phyloP scores from a whole-genome alignment of 2,888 invertebrate genomes.

The Yponomeuta malinellus region DNA sequence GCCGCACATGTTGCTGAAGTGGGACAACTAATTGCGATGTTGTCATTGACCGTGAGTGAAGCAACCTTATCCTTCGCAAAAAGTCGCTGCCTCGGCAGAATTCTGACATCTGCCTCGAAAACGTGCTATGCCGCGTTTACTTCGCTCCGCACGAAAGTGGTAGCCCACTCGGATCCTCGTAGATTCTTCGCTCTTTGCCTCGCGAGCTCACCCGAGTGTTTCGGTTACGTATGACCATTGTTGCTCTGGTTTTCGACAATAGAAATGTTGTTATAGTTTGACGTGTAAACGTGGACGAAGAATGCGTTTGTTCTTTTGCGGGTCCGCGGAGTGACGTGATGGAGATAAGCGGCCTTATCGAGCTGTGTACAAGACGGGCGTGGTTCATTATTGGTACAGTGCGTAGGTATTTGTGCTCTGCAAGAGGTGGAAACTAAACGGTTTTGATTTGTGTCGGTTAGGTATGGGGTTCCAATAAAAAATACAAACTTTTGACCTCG shows the following conservation, averaged over 20 bases:
- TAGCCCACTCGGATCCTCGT: too few species aligned
- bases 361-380: too few species aligned
- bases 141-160: background rate
- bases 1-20: slow-evolving; percentile 1
- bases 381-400: too few species aligned
- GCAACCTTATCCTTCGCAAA: slow-evolving; percentile 7
- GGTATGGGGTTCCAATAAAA: too few species aligned
- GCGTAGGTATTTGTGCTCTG: too few species aligned
- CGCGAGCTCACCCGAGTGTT: too few species aligned
- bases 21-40: slow-evolving; percentile 6
- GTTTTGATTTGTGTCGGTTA: too few species aligned
- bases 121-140: background rate
- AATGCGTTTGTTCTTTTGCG: background rate
- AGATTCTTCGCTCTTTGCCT: too few species aligned
- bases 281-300: background rate
- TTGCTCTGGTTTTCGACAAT: background rate
- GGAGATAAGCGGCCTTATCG: background rate
- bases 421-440: too few species aligned
- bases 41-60: slow-evolving; percentile 15
- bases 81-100: slow-evolving; percentile 4
- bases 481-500: too few species aligned
- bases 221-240: background rate
- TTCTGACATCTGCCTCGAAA: slow-evolving; percentile 3
- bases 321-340: background rate
- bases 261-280: background rate